Evolutionary conservation across 2,888 invertebrate species (phyloP), one percentile per base, ranked within the genome.

Genomic region (Pogonocherus hispidulus): DNA sequence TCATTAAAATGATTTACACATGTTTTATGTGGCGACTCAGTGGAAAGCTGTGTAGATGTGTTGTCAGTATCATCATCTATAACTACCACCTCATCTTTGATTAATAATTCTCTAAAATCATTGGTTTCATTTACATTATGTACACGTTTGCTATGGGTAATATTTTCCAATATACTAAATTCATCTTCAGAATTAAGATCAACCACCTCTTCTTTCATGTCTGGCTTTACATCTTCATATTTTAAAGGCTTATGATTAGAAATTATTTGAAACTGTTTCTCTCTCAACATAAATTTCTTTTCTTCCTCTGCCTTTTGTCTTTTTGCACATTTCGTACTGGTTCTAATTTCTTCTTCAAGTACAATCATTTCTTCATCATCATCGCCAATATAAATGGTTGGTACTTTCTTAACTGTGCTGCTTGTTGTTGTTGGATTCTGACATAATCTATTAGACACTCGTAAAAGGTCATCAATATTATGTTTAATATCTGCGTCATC

Each of bases 271-370:
- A 22, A 20, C 6, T 49, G 35, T 62, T 37, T 62, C 20, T 51
- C 51, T 16, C 22, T 51, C 18, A 9, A 8, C 16, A 22, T 14
- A 22, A 23, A 5, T 35, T 51, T 35, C 1, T 22, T 51, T 6
- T 37, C 6, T 16, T 62, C 8, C 22, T 51, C 23, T 37, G 66
- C 14, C 55, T 37, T 55, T 66, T 68, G 16, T 20, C 35, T 37
- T 22, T 20, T 51, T 22, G n/a, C 9, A 19, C 35, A 49, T 51
- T 22, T 62, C 22, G 19, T 35, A 32, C 62, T 62, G 4, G 14
- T 62, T 41, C 37, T 37, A 3, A 41, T 18, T 62, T 62, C 51
- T 20, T 62, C 51, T 16, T 20, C 51, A 22, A 35, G 51, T 14
- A 9, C 14, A 3, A 62, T 3, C 35, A 62, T 62, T 3, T 51